Evolutionary conservation across 30 jellyfish, hydroid and myxozoan genomes (phyloP).

Genomic region (Aurelia sp.): DNA sequence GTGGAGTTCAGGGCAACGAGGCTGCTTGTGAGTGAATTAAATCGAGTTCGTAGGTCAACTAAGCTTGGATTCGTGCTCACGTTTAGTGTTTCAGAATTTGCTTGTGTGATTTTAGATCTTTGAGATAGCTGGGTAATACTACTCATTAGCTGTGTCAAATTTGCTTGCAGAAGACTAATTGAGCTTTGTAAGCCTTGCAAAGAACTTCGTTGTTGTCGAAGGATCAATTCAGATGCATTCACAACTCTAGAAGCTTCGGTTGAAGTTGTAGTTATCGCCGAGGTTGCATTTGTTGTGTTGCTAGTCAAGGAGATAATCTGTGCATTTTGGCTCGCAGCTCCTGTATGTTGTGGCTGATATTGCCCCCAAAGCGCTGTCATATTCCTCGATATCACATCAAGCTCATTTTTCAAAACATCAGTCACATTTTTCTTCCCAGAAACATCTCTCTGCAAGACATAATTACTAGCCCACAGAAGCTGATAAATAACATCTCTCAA

Average conservation of each 20-base stretch:
- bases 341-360: background rate
- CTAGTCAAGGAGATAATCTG: slow-evolving; percentile 13
- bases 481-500: slow-evolving; percentile 15
- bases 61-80: slow-evolving; percentile 6
- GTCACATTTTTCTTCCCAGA: slow-evolving; percentile 8
- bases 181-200: slow-evolving; percentile 8
- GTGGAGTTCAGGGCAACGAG: slow-evolving; percentile 33
- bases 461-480: slow-evolving; percentile 60
- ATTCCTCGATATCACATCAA: background rate
- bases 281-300: slow-evolving; percentile 12
- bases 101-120: background rate
- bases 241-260: background rate
- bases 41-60: slow-evolving; percentile 10
- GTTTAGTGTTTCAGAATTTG: slow-evolving; percentile 21
- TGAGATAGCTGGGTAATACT: slow-evolving; percentile 29
- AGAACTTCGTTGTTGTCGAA: slow-evolving; percentile 36
- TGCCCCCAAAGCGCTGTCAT: slow-evolving; percentile 21
- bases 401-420: background rate
- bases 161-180: slow-evolving; percentile 9
- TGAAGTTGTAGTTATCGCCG: background rate
- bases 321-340: background rate
- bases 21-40: background rate
- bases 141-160: slow-evolving; percentile 5
- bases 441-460: slow-evolving; percentile 44
- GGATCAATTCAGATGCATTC: slow-evolving; percentile 24